phyloP scores from a whole-genome alignment of 2,113 vertebrate species.

The Rhineura floridana region DNA sequence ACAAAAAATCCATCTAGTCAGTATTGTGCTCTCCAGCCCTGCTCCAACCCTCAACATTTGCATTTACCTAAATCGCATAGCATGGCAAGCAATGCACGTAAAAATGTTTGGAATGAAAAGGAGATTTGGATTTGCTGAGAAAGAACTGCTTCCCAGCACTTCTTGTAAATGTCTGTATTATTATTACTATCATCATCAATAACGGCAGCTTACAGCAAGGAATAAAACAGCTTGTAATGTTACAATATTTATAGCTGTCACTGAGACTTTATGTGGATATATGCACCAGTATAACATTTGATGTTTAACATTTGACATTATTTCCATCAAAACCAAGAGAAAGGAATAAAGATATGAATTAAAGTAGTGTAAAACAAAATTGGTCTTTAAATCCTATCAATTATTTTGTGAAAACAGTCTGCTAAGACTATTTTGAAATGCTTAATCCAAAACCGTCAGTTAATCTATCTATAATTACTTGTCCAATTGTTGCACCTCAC shows the following conservation, averaged over 20 bases:
- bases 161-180: background rate
- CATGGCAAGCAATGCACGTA: background rate
- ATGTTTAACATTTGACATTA: background rate
- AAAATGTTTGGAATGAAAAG: background rate
- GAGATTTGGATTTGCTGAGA: background rate
- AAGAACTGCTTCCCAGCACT: background rate
- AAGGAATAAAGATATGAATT: background rate
- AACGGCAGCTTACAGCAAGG: background rate
- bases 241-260: background rate
- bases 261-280: background rate
- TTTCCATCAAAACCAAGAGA: background rate
- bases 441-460: background rate
- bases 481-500: background rate
- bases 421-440: background rate
- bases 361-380: background rate
- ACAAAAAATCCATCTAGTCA: background rate
- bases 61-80: background rate
- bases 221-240: too few relatives aligned
- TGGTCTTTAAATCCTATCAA: background rate
- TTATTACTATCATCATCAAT: background rate
- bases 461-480: background rate
- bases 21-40: background rate
- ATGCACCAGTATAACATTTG: background rate
- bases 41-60: rapidly evolving
- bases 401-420: background rate